Conservation (phyloP, 2,888 invertebrate genomes). For the Panzeria rudis region DNA sequence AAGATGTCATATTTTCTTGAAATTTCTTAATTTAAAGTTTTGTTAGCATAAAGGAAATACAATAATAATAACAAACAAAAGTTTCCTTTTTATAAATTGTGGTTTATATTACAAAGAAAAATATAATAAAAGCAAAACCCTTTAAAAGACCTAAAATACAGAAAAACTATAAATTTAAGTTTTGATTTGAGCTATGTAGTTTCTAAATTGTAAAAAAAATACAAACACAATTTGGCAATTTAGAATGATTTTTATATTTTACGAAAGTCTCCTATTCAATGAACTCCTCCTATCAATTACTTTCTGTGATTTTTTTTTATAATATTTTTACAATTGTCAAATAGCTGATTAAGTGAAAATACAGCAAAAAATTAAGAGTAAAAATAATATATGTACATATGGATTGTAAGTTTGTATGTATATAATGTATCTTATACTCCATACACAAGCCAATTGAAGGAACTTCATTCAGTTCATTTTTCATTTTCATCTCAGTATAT, state of each 20-base stretch:
- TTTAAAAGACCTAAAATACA: background rate
- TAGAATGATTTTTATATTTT: slow-evolving; percentile 27
- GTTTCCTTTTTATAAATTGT: slow-evolving; percentile 14
- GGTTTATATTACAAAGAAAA: background rate
- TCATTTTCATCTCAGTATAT: slow-evolving; percentile 48
- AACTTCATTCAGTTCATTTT: slow-evolving; percentile 58
- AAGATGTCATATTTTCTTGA: too few relatives aligned
- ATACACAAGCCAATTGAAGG: slow-evolving; percentile 32
- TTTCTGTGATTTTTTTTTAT: slow-evolving; percentile 16
- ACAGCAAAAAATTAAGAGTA: background rate
- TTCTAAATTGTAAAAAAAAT: too few relatives aligned
- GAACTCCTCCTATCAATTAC: slow-evolving; percentile 56
- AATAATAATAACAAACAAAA: background rate
- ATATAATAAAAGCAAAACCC: background rate
- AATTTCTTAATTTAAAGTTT: too few relatives aligned
- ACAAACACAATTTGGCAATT: slow-evolving; percentile 49
- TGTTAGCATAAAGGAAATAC: too few relatives aligned
- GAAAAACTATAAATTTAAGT: background rate
- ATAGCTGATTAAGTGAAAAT: slow-evolving; percentile 44
- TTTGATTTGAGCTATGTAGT: slow-evolving; percentile 1
- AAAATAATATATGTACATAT: background rate
- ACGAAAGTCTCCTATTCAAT: slow-evolving; percentile 54
- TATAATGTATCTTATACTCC: slow-evolving; percentile 29
- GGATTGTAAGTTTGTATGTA: too few relatives aligned
- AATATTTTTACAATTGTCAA: slow-evolving; percentile 47